Evolutionary conservation across 2,888 invertebrate genomes (phyloP).

Genomic region (Lasioglossum pauxillum): DNA sequence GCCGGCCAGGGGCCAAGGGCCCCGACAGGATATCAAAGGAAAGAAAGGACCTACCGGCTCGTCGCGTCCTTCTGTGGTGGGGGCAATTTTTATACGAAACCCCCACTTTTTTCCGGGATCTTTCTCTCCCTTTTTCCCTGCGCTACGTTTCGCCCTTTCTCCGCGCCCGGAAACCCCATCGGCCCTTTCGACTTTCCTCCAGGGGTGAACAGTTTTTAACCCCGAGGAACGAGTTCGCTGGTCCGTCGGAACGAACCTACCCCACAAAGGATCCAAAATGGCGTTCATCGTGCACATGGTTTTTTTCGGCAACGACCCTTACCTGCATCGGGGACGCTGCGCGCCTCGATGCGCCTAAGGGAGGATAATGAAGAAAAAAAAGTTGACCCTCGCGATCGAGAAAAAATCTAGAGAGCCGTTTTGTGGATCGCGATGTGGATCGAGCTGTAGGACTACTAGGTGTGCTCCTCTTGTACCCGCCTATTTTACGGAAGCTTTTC

Average conservation of each 20-base stretch:
- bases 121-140: slow-evolving; percentile 43
- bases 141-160: slow-evolving; percentile 23
- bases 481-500: slow-evolving; percentile 59
- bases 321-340: slow-evolving; percentile 26
- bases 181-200: slow-evolving; percentile 65
- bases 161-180: slow-evolving; percentile 55
- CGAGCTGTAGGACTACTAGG: background rate
- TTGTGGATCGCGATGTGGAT: slow-evolving; percentile 29
- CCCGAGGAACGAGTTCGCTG: slow-evolving; percentile 61
- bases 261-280: slow-evolving; percentile 76
- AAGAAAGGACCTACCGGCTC: slow-evolving; percentile 80
- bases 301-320: slow-evolving; percentile 34
- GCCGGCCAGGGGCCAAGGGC: slow-evolving; percentile 65
- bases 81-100: slow-evolving; percentile 78
- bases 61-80: slow-evolving; percentile 67
- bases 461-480: slow-evolving; percentile 40
- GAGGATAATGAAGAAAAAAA: background rate
- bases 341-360: slow-evolving; percentile 23
- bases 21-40: slow-evolving; percentile 83
- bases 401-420: slow-evolving; percentile 60
- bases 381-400: slow-evolving; percentile 16
- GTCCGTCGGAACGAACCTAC: slow-evolving; percentile 25
- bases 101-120: slow-evolving; percentile 58
- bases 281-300: slow-evolving; percentile 31
- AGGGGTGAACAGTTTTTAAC: slow-evolving; percentile 78